A percentile compares a stretch with the other conserved stretches of the same genome.
Conservation (phyloP, 2,113 vertebrate genomes). For the Centropus bengalensis region DNA sequence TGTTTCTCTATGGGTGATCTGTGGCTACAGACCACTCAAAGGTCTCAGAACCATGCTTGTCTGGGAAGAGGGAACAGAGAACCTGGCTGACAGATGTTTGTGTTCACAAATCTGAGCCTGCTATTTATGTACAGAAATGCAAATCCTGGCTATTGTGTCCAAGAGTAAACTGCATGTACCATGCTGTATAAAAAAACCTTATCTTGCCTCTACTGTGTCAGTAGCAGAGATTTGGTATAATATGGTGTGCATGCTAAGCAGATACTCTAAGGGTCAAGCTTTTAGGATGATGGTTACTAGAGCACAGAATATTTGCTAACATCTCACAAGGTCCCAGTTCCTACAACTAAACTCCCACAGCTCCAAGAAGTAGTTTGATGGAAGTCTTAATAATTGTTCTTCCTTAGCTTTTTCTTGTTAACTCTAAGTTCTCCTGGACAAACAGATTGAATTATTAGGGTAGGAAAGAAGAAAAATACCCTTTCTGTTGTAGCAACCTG, state of each 20-base stretch:
- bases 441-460: not conserved
- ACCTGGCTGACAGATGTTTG: not conserved
- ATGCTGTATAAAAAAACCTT: not conserved
- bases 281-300: slow-evolving; percentile 16
- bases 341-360: not conserved
- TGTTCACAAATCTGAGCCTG: slow-evolving; percentile 15
- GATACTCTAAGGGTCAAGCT: not conserved
- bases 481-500: not conserved
- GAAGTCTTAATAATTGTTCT: not conserved
- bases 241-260: not conserved
- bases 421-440: not conserved
- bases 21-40: not conserved
- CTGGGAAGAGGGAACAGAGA: not conserved
- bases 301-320: not conserved
- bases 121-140: not conserved
- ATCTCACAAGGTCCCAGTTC: not conserved
- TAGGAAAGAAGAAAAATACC: not conserved
- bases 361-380: not conserved
- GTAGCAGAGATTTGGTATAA: not conserved
- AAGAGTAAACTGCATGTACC: not conserved
- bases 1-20: not conserved
- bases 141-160: not conserved
- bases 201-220: not conserved
- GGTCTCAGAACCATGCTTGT: not conserved
- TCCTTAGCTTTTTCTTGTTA: not conserved